Evolutionary conservation across 2,888 invertebrate genomes (phyloP).

Genomic region (Exocentrus adspersus): DNA sequence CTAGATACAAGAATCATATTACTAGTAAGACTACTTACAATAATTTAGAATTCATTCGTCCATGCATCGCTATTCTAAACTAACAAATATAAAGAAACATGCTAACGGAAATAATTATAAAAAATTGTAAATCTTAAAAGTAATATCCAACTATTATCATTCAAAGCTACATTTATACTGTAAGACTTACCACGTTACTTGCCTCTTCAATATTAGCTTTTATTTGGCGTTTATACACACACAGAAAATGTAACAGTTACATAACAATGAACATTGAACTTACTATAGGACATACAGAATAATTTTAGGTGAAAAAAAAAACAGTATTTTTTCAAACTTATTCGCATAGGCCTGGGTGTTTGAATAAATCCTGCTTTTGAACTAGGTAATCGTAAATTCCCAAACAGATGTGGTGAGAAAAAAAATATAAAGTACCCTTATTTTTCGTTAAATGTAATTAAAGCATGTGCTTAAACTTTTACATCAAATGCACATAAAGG

Average conservation of each 20-base stretch:
- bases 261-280: slow-evolving; percentile 11
- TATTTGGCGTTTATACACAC: slow-evolving; percentile 45
- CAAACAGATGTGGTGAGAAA: too few species aligned
- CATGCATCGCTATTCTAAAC: neutral
- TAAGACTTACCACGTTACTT: slow-evolving; percentile 51
- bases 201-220: slow-evolving; percentile 57
- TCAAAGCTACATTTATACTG: slow-evolving; percentile 9
- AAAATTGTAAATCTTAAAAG: neutral
- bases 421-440: too few species aligned
- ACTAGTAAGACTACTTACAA: too few species aligned
- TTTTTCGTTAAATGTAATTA: too few species aligned
- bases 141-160: slow-evolving; percentile 1
- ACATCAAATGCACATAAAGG: too few species aligned
- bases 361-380: too few species aligned
- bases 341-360: too few species aligned
- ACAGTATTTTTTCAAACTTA: neutral
- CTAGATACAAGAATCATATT: too few species aligned
- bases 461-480: too few species aligned
- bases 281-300: slow-evolving; percentile 7
- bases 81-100: slow-evolving; percentile 3
- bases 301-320: slow-evolving; percentile 2
- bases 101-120: neutral
- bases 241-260: slow-evolving; percentile 22
- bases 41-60: too few species aligned
- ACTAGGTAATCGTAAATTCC: too few species aligned